Conservation (phyloP, 2,888 invertebrate species). For the Tetragonula carbonaria region DNA sequence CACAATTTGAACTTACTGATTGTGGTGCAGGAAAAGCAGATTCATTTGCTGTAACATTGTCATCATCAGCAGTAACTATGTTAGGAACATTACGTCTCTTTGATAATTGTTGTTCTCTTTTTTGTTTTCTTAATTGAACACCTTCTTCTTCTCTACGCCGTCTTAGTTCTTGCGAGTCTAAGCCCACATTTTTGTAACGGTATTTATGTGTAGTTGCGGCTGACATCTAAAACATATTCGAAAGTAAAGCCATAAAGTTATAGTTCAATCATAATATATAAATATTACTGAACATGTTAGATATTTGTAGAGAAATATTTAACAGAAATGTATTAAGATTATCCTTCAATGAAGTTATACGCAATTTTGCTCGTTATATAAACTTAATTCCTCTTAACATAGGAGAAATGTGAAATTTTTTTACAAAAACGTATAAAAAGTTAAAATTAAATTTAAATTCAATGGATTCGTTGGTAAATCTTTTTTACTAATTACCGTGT, state of each 20-base stretch:
- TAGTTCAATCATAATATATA: not conserved
- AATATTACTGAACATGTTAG: too few relatives aligned
- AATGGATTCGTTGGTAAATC: not conserved
- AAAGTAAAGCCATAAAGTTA: not conserved
- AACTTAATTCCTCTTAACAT: not conserved
- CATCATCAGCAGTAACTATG: conserved; percentile 77
- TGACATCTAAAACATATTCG: conserved; percentile 88
- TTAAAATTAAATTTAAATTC: not conserved
- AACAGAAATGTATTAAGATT: not conserved
- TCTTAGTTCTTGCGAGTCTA: conserved; percentile 96
- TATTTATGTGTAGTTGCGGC: conserved; percentile 91
- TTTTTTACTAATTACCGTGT: not conserved
- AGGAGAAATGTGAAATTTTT: not conserved
- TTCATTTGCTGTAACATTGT: conserved; percentile 76
- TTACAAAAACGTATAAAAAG: not conserved
- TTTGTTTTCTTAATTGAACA: conserved; percentile 97
- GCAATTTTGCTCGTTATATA: conserved; percentile 7
- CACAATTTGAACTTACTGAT: conserved; percentile 58
- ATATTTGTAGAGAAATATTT: not conserved
- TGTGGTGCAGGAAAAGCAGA: conserved; percentile 72
- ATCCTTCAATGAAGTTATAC: not conserved
- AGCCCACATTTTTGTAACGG: conserved; percentile 96
- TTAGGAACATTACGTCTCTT: conserved; percentile 94
- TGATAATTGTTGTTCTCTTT: conserved; percentile 96
- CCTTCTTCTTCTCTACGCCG: conserved; percentile 98